phyloP scores from a whole-genome alignment of 2,888 invertebrate species.

The Calameuta pallipes region DNA sequence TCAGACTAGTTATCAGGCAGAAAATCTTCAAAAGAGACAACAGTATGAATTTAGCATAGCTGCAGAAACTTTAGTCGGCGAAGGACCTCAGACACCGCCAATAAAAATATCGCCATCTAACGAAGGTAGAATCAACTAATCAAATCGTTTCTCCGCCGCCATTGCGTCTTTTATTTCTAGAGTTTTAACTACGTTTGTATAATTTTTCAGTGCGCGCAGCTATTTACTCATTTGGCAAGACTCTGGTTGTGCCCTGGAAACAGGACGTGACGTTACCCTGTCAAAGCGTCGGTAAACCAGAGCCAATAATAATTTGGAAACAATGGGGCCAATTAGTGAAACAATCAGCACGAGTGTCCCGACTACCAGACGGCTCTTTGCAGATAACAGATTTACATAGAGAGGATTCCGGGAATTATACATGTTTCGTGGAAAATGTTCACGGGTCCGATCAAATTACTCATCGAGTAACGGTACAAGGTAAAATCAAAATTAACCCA shows the following conservation, averaged over 20 bases:
- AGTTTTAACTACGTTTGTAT: neutral
- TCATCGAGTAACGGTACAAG: conserved; percentile 75
- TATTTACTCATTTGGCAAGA: conserved; percentile 65
- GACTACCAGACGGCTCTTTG: conserved; percentile 76
- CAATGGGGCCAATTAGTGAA: conserved; percentile 81
- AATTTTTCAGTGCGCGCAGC: conserved; percentile 62
- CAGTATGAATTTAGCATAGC: conserved; percentile 66
- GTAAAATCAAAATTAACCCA: conserved; percentile 38
- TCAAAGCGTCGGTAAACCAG: conserved; percentile 85
- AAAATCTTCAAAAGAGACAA: conserved; percentile 62
- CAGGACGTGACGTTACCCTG: conserved; percentile 86
- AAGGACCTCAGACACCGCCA: conserved; percentile 62
- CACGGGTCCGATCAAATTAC: conserved; percentile 87
- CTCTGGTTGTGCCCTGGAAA: conserved; percentile 79
- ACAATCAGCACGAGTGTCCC: conserved; percentile 76
- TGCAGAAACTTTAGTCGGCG: conserved; percentile 64
- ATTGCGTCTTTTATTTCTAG: too few species aligned
- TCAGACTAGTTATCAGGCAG: conserved; percentile 61
- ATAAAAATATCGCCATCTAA: conserved; percentile 66
- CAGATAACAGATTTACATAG: conserved; percentile 82
- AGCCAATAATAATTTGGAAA: conserved; percentile 82
- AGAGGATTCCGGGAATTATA: conserved; percentile 90
- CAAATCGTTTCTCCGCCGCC: neutral
- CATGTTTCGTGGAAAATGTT: conserved; percentile 86
- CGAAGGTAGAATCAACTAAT: conserved; percentile 54